phyloP scores from a whole-genome alignment of 1,140 invertebrate genomes.

The Psix sp. region DNA sequence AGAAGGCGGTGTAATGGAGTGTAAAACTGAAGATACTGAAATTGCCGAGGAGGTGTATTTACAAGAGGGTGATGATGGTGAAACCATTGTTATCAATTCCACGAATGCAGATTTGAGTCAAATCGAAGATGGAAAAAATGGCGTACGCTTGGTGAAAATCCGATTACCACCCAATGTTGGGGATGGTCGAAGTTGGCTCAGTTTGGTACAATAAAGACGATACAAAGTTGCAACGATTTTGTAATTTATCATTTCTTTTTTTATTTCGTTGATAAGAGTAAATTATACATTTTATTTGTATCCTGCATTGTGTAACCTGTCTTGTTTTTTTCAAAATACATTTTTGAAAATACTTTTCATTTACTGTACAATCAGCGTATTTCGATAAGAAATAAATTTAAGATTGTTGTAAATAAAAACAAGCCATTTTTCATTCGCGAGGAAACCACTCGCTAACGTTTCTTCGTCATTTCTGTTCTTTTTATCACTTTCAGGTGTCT shows the following conservation, averaged over 20 bases:
- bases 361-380: slow-evolving; percentile 6
- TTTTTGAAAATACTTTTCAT: slow-evolving; percentile 32
- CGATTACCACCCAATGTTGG: slow-evolving; percentile 65
- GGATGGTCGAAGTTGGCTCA: slow-evolving; percentile 70
- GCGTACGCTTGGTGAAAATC: slow-evolving; percentile 72
- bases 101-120: slow-evolving; percentile 66
- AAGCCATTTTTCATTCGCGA: not conserved
- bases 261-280: slow-evolving; percentile 6
- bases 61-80: slow-evolving; percentile 67
- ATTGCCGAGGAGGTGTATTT: slow-evolving; percentile 70
- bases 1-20: slow-evolving; percentile 63
- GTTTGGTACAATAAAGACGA: slow-evolving; percentile 64
- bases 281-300: slow-evolving; percentile 7
- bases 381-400: slow-evolving; percentile 18
- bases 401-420: slow-evolving; percentile 30
- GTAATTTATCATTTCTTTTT: slow-evolving; percentile 18
- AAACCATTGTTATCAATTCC: slow-evolving; percentile 70
- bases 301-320: not conserved
- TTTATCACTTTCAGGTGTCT: no score
- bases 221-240: slow-evolving; percentile 3
- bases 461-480: no score
- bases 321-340: slow-evolving; percentile 3
- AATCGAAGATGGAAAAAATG: slow-evolving; percentile 64
- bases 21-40: slow-evolving; percentile 65
- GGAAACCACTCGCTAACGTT: not conserved